Base-by-base conservation (phyloP, 2,888 invertebrate genomes). In the Cephus spinipes region DNA sequence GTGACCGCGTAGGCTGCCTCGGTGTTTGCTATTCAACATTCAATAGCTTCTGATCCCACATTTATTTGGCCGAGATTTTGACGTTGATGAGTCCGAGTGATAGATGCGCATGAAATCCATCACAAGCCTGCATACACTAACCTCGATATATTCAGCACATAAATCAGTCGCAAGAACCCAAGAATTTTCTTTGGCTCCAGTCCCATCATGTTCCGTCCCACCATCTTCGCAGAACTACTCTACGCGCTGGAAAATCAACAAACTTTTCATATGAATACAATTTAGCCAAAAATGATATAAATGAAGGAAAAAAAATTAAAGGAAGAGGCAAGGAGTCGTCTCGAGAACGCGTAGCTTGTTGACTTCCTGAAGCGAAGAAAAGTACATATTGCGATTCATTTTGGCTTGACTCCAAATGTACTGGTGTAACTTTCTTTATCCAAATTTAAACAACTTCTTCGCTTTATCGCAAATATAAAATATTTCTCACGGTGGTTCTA, bases 401-500 rank as follows among this genome's bases (percentile, higher is more conserved):
- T 79, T 87, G 86, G 87, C 85, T 77, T 75, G 12, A 32, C 74
- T 81, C 86, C 85, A 84, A 80, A 79, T 68, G 76, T 80, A 79
- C 80, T 78, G 77, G 81, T 80, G 79, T 81, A 82, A 83, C 81
- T 84, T 84, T 79, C 78, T 78, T 77, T 74, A 81, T 83, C 80
- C 77, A 81, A 83, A 84, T 83, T 84, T 81, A 80, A 83, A 84
- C 80, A 81, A 80, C 81, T 79, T 80, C 80, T 82, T 83, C 78
- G 79, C 77, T 80, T 81, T 81, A 80, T 82, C 81, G 77, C 80
- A 78, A 76, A 79, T 83, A 82, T 81, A 81, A 82, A 83, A 78
- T 84, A 80, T 77, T 82, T 78, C 78, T 77, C 74, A 74, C 36
- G 55, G 34, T 35, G 68, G 15, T 40, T 15, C 40, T 40, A 15